These are phyloP conservation scores for Delia radicum DNA, from an alignment of 1,140 invertebrate genomes.

Conservation along the genomic window DNA sequence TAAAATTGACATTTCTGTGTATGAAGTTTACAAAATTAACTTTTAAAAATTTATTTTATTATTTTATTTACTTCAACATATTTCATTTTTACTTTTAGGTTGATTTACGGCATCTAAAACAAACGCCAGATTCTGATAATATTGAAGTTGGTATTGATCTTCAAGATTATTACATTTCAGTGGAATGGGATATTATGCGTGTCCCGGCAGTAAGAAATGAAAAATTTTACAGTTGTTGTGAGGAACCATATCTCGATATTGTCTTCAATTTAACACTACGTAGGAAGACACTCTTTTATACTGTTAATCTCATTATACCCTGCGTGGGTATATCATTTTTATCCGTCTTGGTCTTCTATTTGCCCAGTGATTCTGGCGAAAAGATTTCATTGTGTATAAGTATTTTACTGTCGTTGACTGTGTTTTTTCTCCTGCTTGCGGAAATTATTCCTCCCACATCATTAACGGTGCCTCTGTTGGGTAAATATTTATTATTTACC, in stretches of 20 bases:
- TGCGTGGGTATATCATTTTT: slow-evolving; percentile 96
- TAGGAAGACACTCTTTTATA: slow-evolving; percentile 96
- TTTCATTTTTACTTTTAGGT: too few relatives aligned
- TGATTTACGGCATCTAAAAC: slow-evolving; percentile 81
- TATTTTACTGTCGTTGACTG: slow-evolving; percentile 96
- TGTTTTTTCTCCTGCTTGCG: slow-evolving; percentile 96
- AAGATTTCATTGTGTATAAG: slow-evolving; percentile 98
- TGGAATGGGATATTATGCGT: slow-evolving; percentile 95
- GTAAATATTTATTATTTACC: slow-evolving; percentile 98
- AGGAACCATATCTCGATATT: slow-evolving; percentile 92
- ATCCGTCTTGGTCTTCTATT: slow-evolving; percentile 96
- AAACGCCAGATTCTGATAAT: slow-evolving; percentile 76
- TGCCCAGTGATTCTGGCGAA: slow-evolving; percentile 97
- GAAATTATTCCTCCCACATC: slow-evolving; percentile 99
- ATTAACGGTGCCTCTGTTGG: slow-evolving; percentile 93
- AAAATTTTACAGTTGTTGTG: slow-evolving; percentile 87
- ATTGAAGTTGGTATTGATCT: slow-evolving; percentile 89
- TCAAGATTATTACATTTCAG: slow-evolving; percentile 92
- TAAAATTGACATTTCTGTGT: too few relatives aligned
- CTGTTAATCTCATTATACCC: slow-evolving; percentile 94
- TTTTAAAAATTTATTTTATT: too few relatives aligned
- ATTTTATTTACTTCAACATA: too few relatives aligned
- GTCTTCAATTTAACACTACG: slow-evolving; percentile 97
- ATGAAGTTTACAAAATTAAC: too few relatives aligned
- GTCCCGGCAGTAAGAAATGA: slow-evolving; percentile 85